Percentiles rank a stretch among this genome's conserved stretches.
Evolutionary conservation across 2,888 invertebrate genomes (phyloP).

Genomic region (Leptopilina syphax): DNA sequence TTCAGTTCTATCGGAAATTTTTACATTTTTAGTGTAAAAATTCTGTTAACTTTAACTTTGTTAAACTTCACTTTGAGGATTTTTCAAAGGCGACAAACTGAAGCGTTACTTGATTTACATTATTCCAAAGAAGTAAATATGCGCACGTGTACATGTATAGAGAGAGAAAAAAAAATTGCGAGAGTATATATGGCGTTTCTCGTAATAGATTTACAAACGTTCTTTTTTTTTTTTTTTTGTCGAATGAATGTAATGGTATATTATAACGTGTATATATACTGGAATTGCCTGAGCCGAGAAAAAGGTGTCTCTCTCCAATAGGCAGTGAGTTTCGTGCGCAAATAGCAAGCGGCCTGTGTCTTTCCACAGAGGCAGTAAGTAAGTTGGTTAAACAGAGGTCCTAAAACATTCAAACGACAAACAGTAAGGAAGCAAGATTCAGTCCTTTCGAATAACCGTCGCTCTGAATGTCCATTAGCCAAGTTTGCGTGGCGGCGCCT

Average conservation of each 20-base stretch:
- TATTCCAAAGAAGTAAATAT: slow-evolving; percentile 8
- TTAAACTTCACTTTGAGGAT: not conserved
- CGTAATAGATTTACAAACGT: slow-evolving; percentile 23
- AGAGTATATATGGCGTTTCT: slow-evolving; percentile 9
- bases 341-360: slow-evolving; percentile 61
- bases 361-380: slow-evolving; percentile 74
- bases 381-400: slow-evolving; percentile 74
- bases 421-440: slow-evolving; percentile 68
- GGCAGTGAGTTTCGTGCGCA: slow-evolving; percentile 51
- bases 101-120: slow-evolving; percentile 30
- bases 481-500: slow-evolving; percentile 76
- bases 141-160: not conserved
- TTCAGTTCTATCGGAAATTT: too few species aligned
- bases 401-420: slow-evolving; percentile 76
- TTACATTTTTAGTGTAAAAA: too few species aligned
- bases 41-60: too few species aligned
- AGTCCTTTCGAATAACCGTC: slow-evolving; percentile 46
- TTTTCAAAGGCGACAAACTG: not conserved
- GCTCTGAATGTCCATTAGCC: slow-evolving; percentile 72
- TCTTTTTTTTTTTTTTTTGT: not conserved
- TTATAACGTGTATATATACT: not conserved
- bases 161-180: not conserved
- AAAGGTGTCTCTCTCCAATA: slow-evolving; percentile 41
- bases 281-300: slow-evolving; percentile 24
- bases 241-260: slow-evolving; percentile 13